Conservation (phyloP, 2,888 invertebrate species). For the Euzophera pinguis region DNA sequence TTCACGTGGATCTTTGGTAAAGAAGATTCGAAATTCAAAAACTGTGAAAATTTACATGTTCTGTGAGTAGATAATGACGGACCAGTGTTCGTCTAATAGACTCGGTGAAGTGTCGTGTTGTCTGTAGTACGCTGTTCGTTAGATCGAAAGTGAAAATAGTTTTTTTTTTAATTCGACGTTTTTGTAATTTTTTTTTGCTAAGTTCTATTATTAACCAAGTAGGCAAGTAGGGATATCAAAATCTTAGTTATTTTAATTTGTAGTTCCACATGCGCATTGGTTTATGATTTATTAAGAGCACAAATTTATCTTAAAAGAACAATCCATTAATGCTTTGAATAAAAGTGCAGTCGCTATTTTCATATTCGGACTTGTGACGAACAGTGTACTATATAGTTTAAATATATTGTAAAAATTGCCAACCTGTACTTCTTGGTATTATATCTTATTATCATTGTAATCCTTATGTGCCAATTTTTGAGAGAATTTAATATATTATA, state of each 20-base stretch:
- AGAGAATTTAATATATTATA: constrained; percentile 62
- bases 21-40: constrained; percentile 94
- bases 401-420: constrained; percentile 15
- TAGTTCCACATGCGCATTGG: too few relatives aligned
- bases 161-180: too few relatives aligned
- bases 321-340: too few relatives aligned
- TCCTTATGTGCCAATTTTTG: constrained; percentile 62
- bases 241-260: too few relatives aligned
- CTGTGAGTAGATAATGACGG: constrained; percentile 82
- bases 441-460: constrained; percentile 26
- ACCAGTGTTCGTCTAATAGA: constrained; percentile 63
- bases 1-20: constrained; percentile 95
- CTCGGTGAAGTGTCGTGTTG: neutral
- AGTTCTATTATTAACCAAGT: too few relatives aligned
- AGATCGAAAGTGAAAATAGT: too few relatives aligned
- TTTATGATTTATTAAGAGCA: too few relatives aligned
- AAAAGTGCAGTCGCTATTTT: neutral
- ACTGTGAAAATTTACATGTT: constrained; percentile 93
- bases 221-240: too few relatives aligned
- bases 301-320: too few relatives aligned
- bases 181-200: too few relatives aligned
- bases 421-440: constrained; percentile 20
- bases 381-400: neutral
- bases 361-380: neutral
- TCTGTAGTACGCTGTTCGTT: neutral